phyloP scores from a whole-genome alignment of 2,113 vertebrate species.

The Archocentrus centrarchus region DNA sequence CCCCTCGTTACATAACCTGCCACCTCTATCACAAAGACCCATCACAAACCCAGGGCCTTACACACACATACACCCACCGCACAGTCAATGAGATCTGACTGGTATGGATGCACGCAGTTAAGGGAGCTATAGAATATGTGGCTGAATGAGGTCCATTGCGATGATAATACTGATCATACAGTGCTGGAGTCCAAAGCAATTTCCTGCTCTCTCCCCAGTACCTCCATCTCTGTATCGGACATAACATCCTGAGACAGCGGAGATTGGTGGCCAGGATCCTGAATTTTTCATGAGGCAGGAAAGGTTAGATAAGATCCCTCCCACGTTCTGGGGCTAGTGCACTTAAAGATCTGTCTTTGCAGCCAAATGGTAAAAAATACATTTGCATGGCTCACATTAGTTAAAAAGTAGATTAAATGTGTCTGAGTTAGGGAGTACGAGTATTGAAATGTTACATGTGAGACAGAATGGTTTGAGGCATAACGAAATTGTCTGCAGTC shows the following conservation, averaged over 20 bases:
- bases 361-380: slow-evolving; percentile 49
- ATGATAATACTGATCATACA: slow-evolving; percentile 67
- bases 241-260: slow-evolving; percentile 77
- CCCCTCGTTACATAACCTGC: slow-evolving; percentile 66
- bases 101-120: slow-evolving; percentile 3
- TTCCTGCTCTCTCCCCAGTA: slow-evolving; percentile 66
- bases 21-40: slow-evolving; percentile 56
- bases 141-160: slow-evolving; percentile 45
- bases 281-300: slow-evolving; percentile 82
- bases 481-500: background rate
- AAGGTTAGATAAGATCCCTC: slow-evolving; percentile 82
- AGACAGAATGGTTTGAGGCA: background rate
- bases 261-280: slow-evolving; percentile 81
- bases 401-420: slow-evolving; percentile 24
- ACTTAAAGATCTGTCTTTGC: slow-evolving; percentile 59
- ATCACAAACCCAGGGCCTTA: slow-evolving; percentile 35
- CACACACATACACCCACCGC: slow-evolving; percentile 15
- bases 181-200: slow-evolving; percentile 71
- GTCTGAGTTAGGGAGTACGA: background rate
- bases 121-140: slow-evolving; percentile 47
- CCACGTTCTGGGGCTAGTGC: slow-evolving; percentile 66
- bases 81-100: slow-evolving; percentile 44
- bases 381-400: slow-evolving; percentile 38
- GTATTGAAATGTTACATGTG: background rate
- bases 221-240: slow-evolving; percentile 69